Conservation (phyloP, 2,888 invertebrate genomes). For the Calephelis perditalis region DNA sequence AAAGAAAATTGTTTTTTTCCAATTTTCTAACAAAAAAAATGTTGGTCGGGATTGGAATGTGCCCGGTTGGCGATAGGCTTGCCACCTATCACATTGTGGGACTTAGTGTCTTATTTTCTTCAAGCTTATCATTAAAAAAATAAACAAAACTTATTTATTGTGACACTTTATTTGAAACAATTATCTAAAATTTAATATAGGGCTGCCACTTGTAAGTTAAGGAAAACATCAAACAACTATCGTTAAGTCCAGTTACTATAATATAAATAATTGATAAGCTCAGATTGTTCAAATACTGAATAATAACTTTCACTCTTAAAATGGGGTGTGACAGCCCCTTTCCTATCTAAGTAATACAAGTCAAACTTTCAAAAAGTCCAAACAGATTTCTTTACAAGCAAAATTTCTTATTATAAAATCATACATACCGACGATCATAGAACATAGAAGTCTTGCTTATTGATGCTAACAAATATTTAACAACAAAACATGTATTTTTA, state of each 20-base stretch:
- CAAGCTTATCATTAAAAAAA: background rate
- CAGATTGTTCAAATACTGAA: background rate
- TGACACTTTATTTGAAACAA: slow-evolving; percentile 19
- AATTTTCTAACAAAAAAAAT: no score
- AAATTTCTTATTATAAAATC: background rate
- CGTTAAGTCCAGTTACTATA: background rate
- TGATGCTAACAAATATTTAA: background rate
- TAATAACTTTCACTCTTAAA: background rate
- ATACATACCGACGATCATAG: no score
- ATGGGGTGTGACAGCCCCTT: background rate
- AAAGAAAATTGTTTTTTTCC: no score
- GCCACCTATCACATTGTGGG: no score
- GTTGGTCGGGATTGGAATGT: no score
- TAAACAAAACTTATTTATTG: background rate
- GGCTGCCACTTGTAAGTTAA: background rate
- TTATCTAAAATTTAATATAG: slow-evolving; percentile 10
- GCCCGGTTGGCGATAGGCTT: no score
- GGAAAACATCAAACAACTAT: background rate
- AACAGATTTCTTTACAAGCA: slow-evolving; percentile 8
- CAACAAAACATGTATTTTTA: background rate
- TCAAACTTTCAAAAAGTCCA: background rate
- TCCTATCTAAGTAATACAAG: background rate
- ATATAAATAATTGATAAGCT: slow-evolving; percentile 1
- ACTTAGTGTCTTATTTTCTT: no score
- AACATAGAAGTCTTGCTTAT: no score